Evolutionary conservation across 2,888 invertebrate genomes (phyloP).

Genomic region (Druceiella hillmani): DNA sequence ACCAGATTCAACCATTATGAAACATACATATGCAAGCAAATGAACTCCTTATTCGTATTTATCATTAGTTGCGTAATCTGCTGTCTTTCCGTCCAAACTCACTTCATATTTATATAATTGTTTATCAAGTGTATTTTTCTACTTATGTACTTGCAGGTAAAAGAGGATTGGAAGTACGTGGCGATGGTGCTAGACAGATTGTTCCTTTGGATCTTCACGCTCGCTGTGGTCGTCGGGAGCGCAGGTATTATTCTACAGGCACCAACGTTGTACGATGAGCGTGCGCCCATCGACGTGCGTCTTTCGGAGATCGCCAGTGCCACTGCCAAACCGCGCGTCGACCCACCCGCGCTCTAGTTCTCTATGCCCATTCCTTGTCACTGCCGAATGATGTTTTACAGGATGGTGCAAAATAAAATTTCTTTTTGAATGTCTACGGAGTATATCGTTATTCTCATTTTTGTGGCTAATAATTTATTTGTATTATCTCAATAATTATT

Average conservation of each 20-base stretch:
- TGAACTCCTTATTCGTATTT: no score
- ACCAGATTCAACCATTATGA: no score
- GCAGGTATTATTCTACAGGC: constrained; percentile 93
- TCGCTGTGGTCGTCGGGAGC: constrained; percentile 90
- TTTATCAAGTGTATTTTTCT: constrained; percentile 1
- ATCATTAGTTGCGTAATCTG: no score
- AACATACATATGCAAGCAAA: no score
- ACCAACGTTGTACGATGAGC: constrained; percentile 89
- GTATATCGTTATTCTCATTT: no score
- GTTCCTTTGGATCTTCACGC: constrained; percentile 95
- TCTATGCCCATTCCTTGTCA: constrained; percentile 17
- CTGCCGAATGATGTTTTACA: no score
- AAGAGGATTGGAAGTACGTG: constrained; percentile 99
- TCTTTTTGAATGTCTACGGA: no score
- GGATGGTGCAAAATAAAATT: no score
- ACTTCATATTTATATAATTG: not conserved
- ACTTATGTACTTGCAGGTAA: constrained; percentile 57
- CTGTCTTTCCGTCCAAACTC: no score
- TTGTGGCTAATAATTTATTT: no score
- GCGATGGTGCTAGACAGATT: constrained; percentile 96
- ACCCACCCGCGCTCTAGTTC: constrained; percentile 22
- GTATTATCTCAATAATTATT: no score
- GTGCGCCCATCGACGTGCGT: constrained; percentile 81
- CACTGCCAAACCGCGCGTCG: constrained; percentile 70
- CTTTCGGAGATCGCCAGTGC: constrained; percentile 87